Evolutionary conservation across 2,888 invertebrate species (phyloP), one percentile per base, ranked within the genome.

Genomic region (Eupithecia subumbrata): DNA sequence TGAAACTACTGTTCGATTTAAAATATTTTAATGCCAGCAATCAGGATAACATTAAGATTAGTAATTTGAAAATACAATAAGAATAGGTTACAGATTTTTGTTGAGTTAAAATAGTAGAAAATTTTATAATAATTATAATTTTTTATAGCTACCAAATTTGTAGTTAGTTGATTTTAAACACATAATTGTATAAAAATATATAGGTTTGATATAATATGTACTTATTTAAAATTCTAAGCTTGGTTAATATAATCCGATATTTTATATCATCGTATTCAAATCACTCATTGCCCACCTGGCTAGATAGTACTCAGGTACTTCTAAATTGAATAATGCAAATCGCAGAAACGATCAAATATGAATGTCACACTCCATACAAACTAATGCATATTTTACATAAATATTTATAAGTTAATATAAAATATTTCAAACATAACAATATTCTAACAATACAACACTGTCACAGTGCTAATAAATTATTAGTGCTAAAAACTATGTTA

Each of bases 1-100:
- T 94, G 94, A 94, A 94, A 94, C 94, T 81, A 91, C 82, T 48
- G 68, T 77, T 82, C 82, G 79, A 79, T 90, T 88, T 66, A 83
- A 88, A 85, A 87, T 80, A 84, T 72, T 92, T 92, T 92, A 91
- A 90, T 91, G 80, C 83, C 82, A 84, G 78, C 82, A 86, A 87
- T 87, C 82, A 86, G 60, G 72, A 74, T 86, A 85, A 87, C 87
- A 90, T 60, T 69, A n/a, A 43, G 68, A 43, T 22, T 22, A 68
- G 68, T 45, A 40, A 25, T 14, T 67, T 40, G 5, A 68, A 12
- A 68, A 68, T 43, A 68, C 25, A 68, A 43, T 43, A 25, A 67
- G 22, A 66, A 40, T 60, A 60, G 60, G 25, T 40, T 22, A 34
- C 16, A 40, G 12, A 68, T 43, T 68, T 40, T 37, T 37, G 37